Percentiles rank a stretch among this genome's conserved stretches.
These are phyloP conservation scores for Orcinus orca DNA, from an alignment of 2,113 vertebrate species.

Conservation along the genomic window DNA sequence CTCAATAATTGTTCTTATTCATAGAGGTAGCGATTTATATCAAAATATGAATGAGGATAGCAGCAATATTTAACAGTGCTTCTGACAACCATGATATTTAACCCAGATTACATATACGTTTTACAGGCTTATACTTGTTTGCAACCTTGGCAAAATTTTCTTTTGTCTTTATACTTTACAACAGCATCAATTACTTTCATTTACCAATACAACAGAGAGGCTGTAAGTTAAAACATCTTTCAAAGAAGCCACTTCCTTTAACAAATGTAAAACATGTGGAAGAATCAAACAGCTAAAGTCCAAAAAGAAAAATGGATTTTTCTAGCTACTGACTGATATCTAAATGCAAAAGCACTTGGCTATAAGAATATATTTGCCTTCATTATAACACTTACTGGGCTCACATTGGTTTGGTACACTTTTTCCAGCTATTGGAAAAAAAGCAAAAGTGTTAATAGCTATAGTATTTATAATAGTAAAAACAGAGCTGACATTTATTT, in stretches of 20 bases:
- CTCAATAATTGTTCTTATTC: not conserved
- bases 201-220: not conserved
- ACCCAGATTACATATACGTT: constrained; percentile 11
- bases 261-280: constrained; percentile 55
- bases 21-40: not conserved
- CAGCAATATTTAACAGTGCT: not conserved
- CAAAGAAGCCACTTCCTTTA: constrained; percentile 44
- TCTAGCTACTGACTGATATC: not conserved
- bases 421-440: constrained; percentile 3
- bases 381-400: not conserved
- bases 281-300: not conserved
- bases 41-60: not conserved
- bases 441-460: not conserved
- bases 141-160: not conserved
- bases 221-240: constrained; percentile 37
- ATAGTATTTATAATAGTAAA: constrained; percentile 29
- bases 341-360: not conserved
- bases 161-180: constrained; percentile 42
- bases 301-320: not conserved
- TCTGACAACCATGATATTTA: constrained; percentile 13
- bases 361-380: not conserved
- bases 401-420: not conserved
- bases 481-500: not conserved
- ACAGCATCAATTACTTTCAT: constrained; percentile 48
- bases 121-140: constrained; percentile 13